Conservation (phyloP, 2,888 invertebrate species). For the Corythucha ciliata region DNA sequence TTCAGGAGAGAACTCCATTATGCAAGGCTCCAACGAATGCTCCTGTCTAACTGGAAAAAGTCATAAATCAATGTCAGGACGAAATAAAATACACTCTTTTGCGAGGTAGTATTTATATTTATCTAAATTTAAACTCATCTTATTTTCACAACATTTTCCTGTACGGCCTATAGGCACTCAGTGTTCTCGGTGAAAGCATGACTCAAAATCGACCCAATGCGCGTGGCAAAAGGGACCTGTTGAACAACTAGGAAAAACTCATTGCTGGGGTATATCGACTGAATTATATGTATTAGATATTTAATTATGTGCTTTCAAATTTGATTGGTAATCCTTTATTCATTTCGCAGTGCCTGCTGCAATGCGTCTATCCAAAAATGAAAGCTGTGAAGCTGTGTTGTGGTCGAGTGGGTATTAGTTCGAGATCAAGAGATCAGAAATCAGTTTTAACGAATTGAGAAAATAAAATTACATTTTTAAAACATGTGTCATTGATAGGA, state of each 20-base stretch:
- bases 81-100: constrained; percentile 61
- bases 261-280: constrained; percentile 58
- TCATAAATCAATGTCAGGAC: constrained; percentile 63
- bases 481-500: too few relatives aligned
- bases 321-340: not conserved
- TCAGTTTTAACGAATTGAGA: too few relatives aligned
- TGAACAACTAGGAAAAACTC: constrained; percentile 58
- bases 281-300: constrained; percentile 15
- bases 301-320: constrained; percentile 5
- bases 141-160: constrained; percentile 1
- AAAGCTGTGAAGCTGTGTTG: constrained; percentile 69
- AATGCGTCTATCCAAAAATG: constrained; percentile 70
- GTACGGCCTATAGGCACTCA: constrained; percentile 38
- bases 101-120: constrained; percentile 46
- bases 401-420: too few relatives aligned
- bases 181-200: constrained; percentile 37
- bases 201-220: constrained; percentile 16
- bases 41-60: constrained; percentile 60
- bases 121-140: not conserved
- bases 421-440: too few relatives aligned
- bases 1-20: constrained; percentile 16
- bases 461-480: too few relatives aligned
- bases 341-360: constrained; percentile 60
- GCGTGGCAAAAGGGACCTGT: constrained; percentile 45
- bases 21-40: constrained; percentile 63